A percentile compares a stretch with the other conserved stretches of the same genome.
Conservation (phyloP, 2,797 vertebrate species). For the Pachyuromys duprasi region DNA sequence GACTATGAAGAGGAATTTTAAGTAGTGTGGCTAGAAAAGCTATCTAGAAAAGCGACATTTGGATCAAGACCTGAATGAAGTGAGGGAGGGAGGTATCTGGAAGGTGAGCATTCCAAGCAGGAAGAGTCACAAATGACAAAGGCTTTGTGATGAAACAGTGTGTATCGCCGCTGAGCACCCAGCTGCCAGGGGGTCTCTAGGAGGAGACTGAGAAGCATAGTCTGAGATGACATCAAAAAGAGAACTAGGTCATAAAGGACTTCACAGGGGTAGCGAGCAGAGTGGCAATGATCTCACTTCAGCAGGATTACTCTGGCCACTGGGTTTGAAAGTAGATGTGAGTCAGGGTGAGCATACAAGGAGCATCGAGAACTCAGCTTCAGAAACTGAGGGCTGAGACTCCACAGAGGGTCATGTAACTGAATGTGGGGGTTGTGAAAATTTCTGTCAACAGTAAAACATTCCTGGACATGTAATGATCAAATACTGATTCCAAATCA, state of each 20-base stretch:
- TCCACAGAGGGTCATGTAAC: not conserved
- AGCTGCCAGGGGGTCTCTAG: not conserved
- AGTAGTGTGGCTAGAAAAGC: not conserved
- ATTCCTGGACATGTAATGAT: not conserved
- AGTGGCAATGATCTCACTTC: not conserved
- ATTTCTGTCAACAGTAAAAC: not conserved
- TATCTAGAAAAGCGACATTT: not conserved
- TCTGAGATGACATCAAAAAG: not conserved
- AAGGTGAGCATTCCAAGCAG: not conserved
- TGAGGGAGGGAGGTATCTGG: not conserved
- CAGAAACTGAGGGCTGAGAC: not conserved
- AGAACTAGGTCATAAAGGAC: constrained; percentile 35
- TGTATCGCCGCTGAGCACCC: not conserved
- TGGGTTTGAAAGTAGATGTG: not conserved
- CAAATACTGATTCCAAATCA: not conserved
- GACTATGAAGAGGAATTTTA: constrained; percentile 30
- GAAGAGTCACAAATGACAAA: not conserved
- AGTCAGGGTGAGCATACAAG: not conserved
- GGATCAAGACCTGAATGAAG: constrained; percentile 8
- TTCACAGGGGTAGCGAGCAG: not conserved
- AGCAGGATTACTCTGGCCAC: not conserved
- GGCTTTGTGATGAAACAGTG: not conserved
- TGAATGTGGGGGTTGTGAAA: not conserved
- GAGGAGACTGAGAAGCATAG: not conserved
- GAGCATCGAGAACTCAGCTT: not conserved